Percentiles rank a stretch among this genome's conserved stretches.
Conservation (phyloP, 2,888 invertebrate species). For the Therioaphis trifolii region DNA sequence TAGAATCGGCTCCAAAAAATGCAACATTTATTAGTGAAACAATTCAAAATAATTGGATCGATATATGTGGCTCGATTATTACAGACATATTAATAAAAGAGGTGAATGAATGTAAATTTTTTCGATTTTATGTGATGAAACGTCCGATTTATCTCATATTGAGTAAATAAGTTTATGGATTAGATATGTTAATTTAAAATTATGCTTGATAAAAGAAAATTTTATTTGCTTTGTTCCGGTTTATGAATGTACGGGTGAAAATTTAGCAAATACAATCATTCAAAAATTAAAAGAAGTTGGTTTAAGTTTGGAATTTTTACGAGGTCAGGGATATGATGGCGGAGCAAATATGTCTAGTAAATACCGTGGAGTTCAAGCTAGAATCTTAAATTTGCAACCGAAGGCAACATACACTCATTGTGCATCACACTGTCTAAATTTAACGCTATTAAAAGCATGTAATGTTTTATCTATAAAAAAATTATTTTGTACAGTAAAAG, state of each 20-base stretch:
- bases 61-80: too few species aligned
- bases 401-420: constrained; percentile 66
- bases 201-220: too few species aligned
- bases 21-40: too few species aligned
- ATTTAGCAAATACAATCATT: not conserved
- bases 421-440: constrained; percentile 67
- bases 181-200: too few species aligned
- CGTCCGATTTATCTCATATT: too few species aligned
- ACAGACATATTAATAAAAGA: constrained; percentile 4
- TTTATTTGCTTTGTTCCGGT: not conserved
- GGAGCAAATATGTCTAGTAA: constrained; percentile 67
- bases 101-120: not conserved
- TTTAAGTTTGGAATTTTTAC: too few species aligned
- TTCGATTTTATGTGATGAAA: not conserved
- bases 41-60: too few species aligned
- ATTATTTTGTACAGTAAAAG: constrained; percentile 9
- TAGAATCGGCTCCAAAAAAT: constrained; percentile 25
- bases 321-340: constrained; percentile 66
- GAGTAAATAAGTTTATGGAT: too few species aligned
- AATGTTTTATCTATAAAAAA: constrained; percentile 20
- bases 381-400: constrained; percentile 66
- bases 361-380: constrained; percentile 66
- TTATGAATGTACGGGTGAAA: too few species aligned
- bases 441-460: not conserved
- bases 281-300: too few species aligned